Evolutionary conservation across 1,140 invertebrate genomes (phyloP), one percentile per base, ranked within the genome.

Genomic region (Pseudomyrmex sp.): DNA sequence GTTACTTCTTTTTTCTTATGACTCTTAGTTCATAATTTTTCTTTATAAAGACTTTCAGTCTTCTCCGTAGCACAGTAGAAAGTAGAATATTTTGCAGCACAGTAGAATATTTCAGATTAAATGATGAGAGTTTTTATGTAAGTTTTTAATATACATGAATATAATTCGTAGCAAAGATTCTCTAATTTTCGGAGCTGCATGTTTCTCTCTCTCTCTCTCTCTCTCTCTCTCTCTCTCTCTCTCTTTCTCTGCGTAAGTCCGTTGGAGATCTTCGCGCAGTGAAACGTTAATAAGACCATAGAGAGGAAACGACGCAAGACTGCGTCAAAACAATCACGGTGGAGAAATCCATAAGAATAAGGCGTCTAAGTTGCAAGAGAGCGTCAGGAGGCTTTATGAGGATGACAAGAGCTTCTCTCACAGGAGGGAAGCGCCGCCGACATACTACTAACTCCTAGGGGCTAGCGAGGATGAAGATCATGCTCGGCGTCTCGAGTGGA

Each of bases 401-500:
- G 59, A 9, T 20, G 59, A 20, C 50, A 13, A 52, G 58, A 69
- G 12, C 13, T 58, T 66, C 20, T 35, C 48, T 80, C 77, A 46
- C 35, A 56, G 58, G 18, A 61, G 82, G 75, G 82, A 10, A 20
- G 15, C 61, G 12, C 35, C 35, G 62, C 46, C 59, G 75, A 35
- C 50, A 56, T 26, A 12, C 52, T 20, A 59, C 12, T 46, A 65
- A 63, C 20, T 54, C 15, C 50, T 35, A 35, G 35, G 35, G 35
- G 46, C 1, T 52, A 54, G 15, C 80, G 76, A 87, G 69, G 69
- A 89, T 87, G 87, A 91, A 80, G 86, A 87, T 88, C 84, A 83
- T 86, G 88, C 68, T 62, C 68, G 63, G 82, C 86, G 87, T 91
- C 89, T 91, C 87, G 85, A 91, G 86, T 90, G 86, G 82, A 63